phyloP scores from a whole-genome alignment of 2,888 invertebrate species.

The Erebia aethiops region DNA sequence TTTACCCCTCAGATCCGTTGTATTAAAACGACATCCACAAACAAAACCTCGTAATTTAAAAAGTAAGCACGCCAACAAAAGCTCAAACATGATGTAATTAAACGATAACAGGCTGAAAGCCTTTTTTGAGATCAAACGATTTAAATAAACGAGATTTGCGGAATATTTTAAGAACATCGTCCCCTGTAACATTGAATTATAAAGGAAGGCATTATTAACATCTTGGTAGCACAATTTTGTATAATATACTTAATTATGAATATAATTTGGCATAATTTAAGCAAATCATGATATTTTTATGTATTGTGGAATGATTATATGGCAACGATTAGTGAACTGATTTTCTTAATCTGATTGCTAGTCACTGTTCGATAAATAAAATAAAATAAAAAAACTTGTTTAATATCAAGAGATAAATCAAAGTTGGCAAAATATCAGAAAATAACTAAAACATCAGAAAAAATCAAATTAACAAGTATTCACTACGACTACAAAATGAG shows the following conservation, averaged over 20 bases:
- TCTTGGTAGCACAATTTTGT: background rate
- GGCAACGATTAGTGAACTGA: background rate
- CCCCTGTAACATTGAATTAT: background rate
- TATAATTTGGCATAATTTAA: background rate
- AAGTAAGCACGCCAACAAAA: conserved; percentile 23
- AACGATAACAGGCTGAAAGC: conserved; percentile 38
- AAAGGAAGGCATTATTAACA: background rate
- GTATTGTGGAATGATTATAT: background rate
- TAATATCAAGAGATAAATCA: background rate
- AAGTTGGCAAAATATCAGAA: background rate
- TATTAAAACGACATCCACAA: background rate
- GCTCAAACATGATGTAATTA: conserved; percentile 36
- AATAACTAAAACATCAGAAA: background rate
- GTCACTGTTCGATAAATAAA: background rate
- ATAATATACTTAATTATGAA: background rate
- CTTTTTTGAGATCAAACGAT: conserved; percentile 31
- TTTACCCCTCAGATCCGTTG: background rate
- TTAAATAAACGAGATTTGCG: conserved; percentile 6
- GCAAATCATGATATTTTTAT: background rate
- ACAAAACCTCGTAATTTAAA: conserved; percentile 7
- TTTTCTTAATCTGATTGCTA: background rate
- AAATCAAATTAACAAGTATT: background rate
- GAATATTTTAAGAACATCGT: conserved; percentile 12
- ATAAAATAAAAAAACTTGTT: too few relatives aligned
- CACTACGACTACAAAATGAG: background rate